Percentiles rank a stretch among this genome's conserved stretches.
Evolutionary conservation across 2,888 invertebrate genomes (phyloP).

Genomic region (Synanthedon andrenaeformis): DNA sequence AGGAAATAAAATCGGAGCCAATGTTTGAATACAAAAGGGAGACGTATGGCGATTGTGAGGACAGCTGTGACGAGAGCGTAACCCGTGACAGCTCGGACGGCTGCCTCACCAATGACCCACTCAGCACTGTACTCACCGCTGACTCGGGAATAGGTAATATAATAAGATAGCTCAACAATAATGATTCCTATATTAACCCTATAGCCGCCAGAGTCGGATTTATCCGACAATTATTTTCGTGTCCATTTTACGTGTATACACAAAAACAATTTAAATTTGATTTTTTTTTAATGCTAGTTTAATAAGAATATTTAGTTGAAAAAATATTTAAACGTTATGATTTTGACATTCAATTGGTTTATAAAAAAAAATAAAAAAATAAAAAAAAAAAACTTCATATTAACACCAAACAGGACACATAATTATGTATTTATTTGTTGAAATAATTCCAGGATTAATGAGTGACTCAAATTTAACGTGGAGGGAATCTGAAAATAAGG

Average conservation of each 20-base stretch:
- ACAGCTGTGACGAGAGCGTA: slow-evolving; percentile 2
- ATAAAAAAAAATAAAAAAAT: too few species aligned
- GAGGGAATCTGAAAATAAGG: slow-evolving; percentile 29
- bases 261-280: too few species aligned
- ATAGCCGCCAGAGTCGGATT: too few species aligned
- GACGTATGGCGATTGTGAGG: slow-evolving; percentile 13
- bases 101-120: slow-evolving; percentile 4
- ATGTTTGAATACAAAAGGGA: slow-evolving; percentile 18
- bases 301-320: neutral
- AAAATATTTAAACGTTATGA: neutral
- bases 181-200: too few species aligned
- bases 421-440: too few species aligned
- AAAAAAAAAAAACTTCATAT: too few species aligned
- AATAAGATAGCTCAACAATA: too few species aligned
- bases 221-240: too few species aligned
- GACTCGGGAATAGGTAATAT: slow-evolving; percentile 7
- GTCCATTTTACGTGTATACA: too few species aligned
- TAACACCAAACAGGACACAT: too few species aligned
- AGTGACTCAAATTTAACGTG: slow-evolving; percentile 4
- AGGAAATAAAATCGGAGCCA: slow-evolving; percentile 44
- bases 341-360: too few species aligned
- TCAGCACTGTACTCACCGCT: slow-evolving; percentile 7
- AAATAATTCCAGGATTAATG: neutral
- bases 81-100: slow-evolving; percentile 1
- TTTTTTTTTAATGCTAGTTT: too few species aligned